Evolutionary conservation across 2,113 vertebrate species (phyloP).

Genomic region (Albula glossodonta): DNA sequence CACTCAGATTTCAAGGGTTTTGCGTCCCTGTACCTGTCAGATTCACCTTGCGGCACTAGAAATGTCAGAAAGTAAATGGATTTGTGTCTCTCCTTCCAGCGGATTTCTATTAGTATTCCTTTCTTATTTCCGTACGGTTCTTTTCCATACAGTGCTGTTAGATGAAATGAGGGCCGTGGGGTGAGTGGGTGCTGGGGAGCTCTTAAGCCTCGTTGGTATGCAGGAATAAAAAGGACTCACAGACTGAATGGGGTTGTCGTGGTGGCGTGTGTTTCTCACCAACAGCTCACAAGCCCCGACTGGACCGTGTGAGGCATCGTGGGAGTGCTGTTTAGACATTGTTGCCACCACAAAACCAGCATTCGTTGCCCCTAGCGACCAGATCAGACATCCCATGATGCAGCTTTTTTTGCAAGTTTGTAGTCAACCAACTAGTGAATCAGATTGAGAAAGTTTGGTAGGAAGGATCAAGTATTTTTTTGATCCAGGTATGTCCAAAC

Average conservation of each 20-base stretch:
- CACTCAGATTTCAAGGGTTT: background rate
- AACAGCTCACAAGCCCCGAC: slow-evolving; percentile 11
- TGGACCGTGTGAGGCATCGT: slow-evolving; percentile 19
- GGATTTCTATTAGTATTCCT: background rate
- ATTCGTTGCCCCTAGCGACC: slow-evolving; percentile 3
- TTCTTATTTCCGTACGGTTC: background rate
- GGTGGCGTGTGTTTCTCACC: slow-evolving; percentile 10
- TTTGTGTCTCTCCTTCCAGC: background rate
- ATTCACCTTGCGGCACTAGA: background rate
- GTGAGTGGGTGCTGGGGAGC: background rate
- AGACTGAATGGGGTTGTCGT: slow-evolving; percentile 8
- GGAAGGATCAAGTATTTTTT: background rate
- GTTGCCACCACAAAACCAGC: slow-evolving; percentile 12
- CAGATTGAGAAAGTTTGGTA: background rate
- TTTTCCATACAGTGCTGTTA: background rate
- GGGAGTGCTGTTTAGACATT: slow-evolving; percentile 19
- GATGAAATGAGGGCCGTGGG: background rate
- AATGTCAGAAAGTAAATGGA: background rate
- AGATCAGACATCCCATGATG: slow-evolving; percentile 13
- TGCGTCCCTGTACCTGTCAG: background rate
- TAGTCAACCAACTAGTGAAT: background rate
- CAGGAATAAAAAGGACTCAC: background rate
- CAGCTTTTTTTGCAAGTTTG: background rate
- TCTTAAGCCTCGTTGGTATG: slow-evolving; percentile 5
- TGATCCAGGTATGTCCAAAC: background rate